Evolutionary conservation across 2,888 invertebrate genomes (phyloP), one percentile per base, ranked within the genome.

Genomic region (Epinotia nisella): DNA sequence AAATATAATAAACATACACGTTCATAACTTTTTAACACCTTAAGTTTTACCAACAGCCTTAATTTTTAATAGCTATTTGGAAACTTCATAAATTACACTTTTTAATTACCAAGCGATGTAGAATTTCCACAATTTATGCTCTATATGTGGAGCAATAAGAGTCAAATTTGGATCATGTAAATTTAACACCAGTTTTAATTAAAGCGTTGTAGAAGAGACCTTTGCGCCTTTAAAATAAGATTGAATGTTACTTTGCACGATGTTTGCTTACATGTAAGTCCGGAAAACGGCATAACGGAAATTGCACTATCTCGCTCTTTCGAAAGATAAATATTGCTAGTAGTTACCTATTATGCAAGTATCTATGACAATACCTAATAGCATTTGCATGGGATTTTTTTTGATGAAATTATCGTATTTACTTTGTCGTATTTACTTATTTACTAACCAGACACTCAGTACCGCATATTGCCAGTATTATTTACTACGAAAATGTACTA

Each of bases 241-340:
- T 56, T 45, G 10, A 49, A 60, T 49, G 3, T 35, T 17, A 35
- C 5, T 9, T 24, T 9, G 41, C n/a, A 59, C 41, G n/a, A 45
- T 24, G 55, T 67, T 71, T 71, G 66, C 67, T 67, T 71, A 71
- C 66, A 59, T 60, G n/a, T 41, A 19, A n/a, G 49, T n/a, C 51
- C 51, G 60, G 66, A 66, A 60, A 60, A 71, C 19, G 45, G 49
- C 51, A 21, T 60, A 66, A 60, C 66, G 71, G 65, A 71, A 21
- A 24, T 59, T 66, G n/a, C 58, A 9, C 24, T 59, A 39, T 66
- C 71, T 19, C 60, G 41, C 60, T 66, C 56, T 35, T 24, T 10
- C 53, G 1, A 60, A 17, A 35, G 53, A 53, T 11, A 64, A 11
- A 65, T 17, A 58, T 58, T 58, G 13, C 58, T 13, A 49, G 21